Percentiles rank a stretch among this genome's conserved stretches.
phyloP scores from a whole-genome alignment of 2,888 invertebrate genomes.

The Tenthredo mesomela region DNA sequence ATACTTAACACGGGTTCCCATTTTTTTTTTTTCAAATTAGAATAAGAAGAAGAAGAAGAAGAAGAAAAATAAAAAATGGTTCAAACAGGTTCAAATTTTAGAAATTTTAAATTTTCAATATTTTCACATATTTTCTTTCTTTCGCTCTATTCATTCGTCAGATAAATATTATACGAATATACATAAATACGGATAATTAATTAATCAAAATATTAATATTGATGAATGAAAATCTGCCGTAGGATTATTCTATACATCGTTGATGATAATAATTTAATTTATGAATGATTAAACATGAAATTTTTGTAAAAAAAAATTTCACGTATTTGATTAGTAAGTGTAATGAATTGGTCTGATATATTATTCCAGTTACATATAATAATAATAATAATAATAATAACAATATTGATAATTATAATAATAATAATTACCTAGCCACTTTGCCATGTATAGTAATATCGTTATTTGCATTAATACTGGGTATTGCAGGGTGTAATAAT shows the following conservation, averaged over 20 bases:
- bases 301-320: neutral
- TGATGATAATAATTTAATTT: too few species aligned
- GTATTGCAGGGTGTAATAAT: slow-evolving; percentile 6
- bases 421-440: slow-evolving; percentile 64
- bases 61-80: neutral
- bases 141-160: too few species aligned
- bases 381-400: slow-evolving; percentile 29
- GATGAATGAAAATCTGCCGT: too few species aligned
- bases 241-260: too few species aligned
- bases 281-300: too few species aligned
- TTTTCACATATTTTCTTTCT: too few species aligned
- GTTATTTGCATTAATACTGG: slow-evolving; percentile 65
- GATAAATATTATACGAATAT: too few species aligned
- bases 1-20: neutral
- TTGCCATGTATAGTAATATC: slow-evolving; percentile 63
- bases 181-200: too few species aligned
- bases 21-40: neutral
- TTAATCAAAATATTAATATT: too few species aligned
- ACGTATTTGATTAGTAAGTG: slow-evolving; percentile 66
- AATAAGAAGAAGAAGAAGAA: neutral
- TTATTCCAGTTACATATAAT: slow-evolving; percentile 59
- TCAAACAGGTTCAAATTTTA: too few species aligned
- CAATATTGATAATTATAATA: slow-evolving; percentile 26
- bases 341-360: slow-evolving; percentile 67
- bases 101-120: neutral